phyloP scores from a whole-genome alignment of 2,797 vertebrate species.

The Ciconia nigra region DNA sequence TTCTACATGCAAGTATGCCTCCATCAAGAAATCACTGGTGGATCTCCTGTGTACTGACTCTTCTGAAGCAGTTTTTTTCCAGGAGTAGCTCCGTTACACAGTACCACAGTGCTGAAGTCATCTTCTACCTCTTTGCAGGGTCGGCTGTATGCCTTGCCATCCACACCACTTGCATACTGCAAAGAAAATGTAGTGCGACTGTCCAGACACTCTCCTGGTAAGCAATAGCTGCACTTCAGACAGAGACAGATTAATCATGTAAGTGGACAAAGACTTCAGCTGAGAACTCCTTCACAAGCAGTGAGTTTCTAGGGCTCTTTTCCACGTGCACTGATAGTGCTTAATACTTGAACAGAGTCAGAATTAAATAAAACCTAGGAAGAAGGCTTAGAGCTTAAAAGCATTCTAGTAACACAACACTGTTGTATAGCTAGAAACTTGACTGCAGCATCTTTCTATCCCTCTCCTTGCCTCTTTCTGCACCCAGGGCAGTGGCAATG shows the following conservation, averaged over 20 bases:
- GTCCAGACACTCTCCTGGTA: background rate
- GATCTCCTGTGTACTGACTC: background rate
- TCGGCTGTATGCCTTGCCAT: background rate
- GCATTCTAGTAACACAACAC: accelerated
- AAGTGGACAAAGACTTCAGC: background rate
- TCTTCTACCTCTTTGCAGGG: background rate
- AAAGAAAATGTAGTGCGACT: background rate
- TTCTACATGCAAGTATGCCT: background rate
- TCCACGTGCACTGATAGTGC: background rate
- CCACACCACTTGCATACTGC: accelerated
- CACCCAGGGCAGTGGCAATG: background rate
- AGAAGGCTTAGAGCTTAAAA: background rate
- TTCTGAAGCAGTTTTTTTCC: background rate
- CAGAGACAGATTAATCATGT: background rate
- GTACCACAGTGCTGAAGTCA: background rate
- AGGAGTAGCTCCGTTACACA: background rate
- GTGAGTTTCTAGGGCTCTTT: background rate
- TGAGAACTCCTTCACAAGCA: background rate
- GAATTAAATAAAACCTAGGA: background rate
- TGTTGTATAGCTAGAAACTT: background rate
- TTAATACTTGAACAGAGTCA: background rate
- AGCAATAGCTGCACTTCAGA: background rate
- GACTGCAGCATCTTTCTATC: background rate
- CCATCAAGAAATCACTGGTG: background rate
- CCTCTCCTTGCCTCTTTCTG: background rate